Percentiles rank a stretch among this genome's conserved stretches.
phyloP scores from a whole-genome alignment of 2,797 vertebrate species.

The Acrocephalus scirpaceus region DNA sequence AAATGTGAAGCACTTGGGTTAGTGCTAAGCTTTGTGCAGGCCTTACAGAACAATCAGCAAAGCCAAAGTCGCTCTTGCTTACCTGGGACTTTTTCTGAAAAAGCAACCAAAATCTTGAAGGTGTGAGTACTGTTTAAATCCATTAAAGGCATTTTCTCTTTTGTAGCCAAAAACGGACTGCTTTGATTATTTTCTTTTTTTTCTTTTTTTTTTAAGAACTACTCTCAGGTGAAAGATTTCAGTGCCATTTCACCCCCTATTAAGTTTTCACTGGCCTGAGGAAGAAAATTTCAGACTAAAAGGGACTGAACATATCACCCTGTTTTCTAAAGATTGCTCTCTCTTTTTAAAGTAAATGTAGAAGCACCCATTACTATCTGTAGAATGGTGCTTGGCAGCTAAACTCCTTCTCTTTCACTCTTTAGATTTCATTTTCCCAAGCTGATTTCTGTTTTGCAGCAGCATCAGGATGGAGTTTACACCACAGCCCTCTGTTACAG shows the following conservation, averaged over 20 bases:
- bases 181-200: neutral
- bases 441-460: neutral
- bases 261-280: neutral
- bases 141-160: neutral
- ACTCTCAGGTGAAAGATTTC: neutral
- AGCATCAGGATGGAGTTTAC: neutral
- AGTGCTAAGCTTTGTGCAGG: neutral
- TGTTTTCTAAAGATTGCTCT: neutral
- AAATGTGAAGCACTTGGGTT: neutral
- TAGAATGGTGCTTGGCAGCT: accelerated
- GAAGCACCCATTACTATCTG: neutral
- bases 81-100: neutral
- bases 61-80: neutral
- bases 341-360: neutral
- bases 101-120: neutral
- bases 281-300: neutral
- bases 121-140: neutral
- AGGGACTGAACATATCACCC: neutral
- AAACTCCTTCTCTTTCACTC: neutral
- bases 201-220: neutral
- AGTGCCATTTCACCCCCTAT: neutral
- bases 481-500: neutral
- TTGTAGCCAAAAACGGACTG: neutral
- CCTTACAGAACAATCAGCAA: neutral
- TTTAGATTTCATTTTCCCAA: neutral